These are phyloP conservation scores for Lasaia peninsularis DNA, from an alignment of 1,140 invertebrate genomes.

Conservation along the genomic window DNA sequence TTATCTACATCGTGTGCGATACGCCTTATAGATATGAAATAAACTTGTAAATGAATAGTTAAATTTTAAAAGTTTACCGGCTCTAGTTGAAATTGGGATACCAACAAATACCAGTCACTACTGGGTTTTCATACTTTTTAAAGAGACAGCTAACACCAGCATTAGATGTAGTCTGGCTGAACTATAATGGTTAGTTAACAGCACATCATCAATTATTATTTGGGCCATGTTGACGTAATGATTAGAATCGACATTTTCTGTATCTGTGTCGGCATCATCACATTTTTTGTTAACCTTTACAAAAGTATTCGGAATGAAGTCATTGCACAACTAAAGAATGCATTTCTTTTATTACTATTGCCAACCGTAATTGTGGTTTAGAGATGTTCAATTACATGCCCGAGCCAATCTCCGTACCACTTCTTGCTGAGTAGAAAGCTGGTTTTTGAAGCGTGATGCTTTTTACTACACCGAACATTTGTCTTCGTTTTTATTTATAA, in stretches of 20 bases:
- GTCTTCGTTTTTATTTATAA: conserved; percentile 34
- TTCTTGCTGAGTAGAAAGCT: conserved; percentile 46
- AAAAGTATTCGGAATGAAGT: conserved; percentile 11
- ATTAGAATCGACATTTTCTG: not conserved
- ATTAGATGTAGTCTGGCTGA: too few species aligned
- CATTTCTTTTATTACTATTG: conserved; percentile 26
- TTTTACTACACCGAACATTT: conserved; percentile 31
- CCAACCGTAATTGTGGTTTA: conserved; percentile 33
- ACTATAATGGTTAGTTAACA: not conserved
- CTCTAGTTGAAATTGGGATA: too few species aligned
- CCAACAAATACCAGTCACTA: too few species aligned
- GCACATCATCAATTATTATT: not conserved
- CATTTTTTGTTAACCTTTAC: conserved; percentile 8
- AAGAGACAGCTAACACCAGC: too few species aligned
- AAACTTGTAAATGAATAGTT: too few species aligned
- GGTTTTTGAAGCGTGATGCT: conserved; percentile 36
- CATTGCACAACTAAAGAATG: conserved; percentile 20
- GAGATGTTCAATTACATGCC: conserved; percentile 53
- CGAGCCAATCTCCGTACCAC: conserved; percentile 35
- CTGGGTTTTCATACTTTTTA: too few species aligned
- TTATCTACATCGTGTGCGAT: too few species aligned
- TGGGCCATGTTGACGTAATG: not conserved
- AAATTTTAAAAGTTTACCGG: too few species aligned
- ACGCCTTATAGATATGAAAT: too few species aligned
- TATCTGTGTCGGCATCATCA: not conserved